Evolutionary conservation across 1,140 invertebrate genomes (phyloP).

Genomic region (Drosophila yakuba): DNA sequence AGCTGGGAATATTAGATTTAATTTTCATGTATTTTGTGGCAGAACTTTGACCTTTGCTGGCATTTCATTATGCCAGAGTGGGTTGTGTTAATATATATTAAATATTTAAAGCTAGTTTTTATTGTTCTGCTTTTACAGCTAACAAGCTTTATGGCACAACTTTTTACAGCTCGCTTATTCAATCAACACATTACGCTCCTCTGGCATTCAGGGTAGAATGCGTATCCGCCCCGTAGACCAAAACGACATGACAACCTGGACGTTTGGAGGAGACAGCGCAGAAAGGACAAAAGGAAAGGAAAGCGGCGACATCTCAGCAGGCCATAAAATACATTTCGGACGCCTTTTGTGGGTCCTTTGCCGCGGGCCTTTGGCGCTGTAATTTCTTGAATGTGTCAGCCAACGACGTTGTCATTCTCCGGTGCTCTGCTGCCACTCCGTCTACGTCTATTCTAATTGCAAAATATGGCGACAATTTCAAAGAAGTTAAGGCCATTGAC

Average conservation of each 20-base stretch:
- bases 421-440: slow-evolving; percentile 2
- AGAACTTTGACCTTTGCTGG: background rate
- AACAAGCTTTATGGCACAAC: slow-evolving; percentile 16
- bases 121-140: background rate
- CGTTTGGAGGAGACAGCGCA: slow-evolving; percentile 17
- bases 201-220: slow-evolving; percentile 1
- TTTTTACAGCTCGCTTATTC: slow-evolving; percentile 34
- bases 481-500: slow-evolving; percentile 78
- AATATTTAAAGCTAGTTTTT: background rate
- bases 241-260: slow-evolving; percentile 46
- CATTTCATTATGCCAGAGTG: background rate
- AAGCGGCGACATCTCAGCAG: slow-evolving; percentile 71
- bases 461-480: slow-evolving; percentile 81
- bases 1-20: slow-evolving; percentile 22
- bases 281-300: slow-evolving; percentile 16
- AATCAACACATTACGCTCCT: slow-evolving; percentile 35
- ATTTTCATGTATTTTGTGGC: background rate
- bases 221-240: slow-evolving; percentile 2
- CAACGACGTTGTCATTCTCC: slow-evolving; percentile 18
- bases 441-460: slow-evolving; percentile 67
- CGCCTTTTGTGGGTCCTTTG: slow-evolving; percentile 61
- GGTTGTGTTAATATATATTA: background rate
- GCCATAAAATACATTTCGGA: slow-evolving; percentile 77
- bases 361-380: slow-evolving; percentile 65
- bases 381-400: slow-evolving; percentile 79